phyloP scores from a whole-genome alignment of 2,888 invertebrate genomes.

The Caenorhabditis sp. region DNA sequence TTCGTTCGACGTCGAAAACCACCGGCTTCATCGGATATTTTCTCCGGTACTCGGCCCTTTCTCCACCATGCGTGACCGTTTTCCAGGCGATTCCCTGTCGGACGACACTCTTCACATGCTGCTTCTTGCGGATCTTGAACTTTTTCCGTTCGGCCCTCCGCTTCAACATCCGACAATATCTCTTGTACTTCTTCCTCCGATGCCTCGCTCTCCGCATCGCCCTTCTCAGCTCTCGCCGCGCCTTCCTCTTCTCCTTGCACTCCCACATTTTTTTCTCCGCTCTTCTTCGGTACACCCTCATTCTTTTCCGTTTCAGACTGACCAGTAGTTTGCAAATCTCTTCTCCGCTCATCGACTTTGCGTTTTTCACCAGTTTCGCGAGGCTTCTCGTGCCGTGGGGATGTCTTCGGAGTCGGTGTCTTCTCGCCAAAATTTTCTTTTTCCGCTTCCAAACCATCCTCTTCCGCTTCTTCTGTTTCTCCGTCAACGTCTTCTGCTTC shows the following conservation, averaged over 20 bases:
- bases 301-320: no score
- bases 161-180: slow-evolving; percentile 11
- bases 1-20: no score
- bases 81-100: background rate
- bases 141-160: background rate
- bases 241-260: background rate
- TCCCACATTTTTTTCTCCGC: background rate
- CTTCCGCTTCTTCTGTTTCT: background rate
- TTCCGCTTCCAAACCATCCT: background rate
- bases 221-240: background rate
- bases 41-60: no score
- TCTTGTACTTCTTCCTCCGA: slow-evolving; percentile 14
- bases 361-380: no score
- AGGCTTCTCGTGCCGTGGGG: background rate
- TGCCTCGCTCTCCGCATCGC: no score
- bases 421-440: slow-evolving; percentile 6
- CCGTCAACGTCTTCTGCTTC: background rate
- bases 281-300: no score
- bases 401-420: background rate
- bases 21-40: no score
- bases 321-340: no score
- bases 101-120: background rate
- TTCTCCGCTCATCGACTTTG: no score
- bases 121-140: background rate
- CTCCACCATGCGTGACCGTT: no score